Evolutionary conservation across 1,140 invertebrate genomes (phyloP), one percentile per base, ranked within the genome.

Genomic region (Drosophila burlai): DNA sequence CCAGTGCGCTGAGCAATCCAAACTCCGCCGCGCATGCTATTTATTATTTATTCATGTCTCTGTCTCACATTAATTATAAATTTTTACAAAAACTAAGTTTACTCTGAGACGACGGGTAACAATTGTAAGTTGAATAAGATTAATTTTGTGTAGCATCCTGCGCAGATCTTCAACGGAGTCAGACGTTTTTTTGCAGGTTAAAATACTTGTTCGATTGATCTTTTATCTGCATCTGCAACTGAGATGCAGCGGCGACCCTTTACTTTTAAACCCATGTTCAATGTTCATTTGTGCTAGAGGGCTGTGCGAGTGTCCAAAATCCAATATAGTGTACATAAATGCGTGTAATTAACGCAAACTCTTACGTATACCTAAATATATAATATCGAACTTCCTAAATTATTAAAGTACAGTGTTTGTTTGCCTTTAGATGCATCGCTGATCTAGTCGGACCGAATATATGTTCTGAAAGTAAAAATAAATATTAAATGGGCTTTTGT

Each of bases 251-350:
- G 10, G 15, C 4, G n/a, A n/a, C 47, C 10, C 11, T 13, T 43
- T 42, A 72, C 15, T 16, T 36, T 71, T 61, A 76, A 52, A 42
- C 31, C 24, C 68, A 59, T 24, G 61, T 64, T 79, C 55, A 62
- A 58, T 77, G 65, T 78, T 68, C n/a, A 55, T 72, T 65, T 87
- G 77, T 87, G 61, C 73, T 65, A 77, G 52, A 77, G 84, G 84
- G 84, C 84, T 87, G 84, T 87, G 84, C 52, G 62, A 81, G 54
- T 89, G 77, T 87, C 81, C 68, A 87, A 89, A 82, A 77, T 64
- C 21, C 46, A 55, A 73, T 66, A 16, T 50, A 66, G 42, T 69
- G 58, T 67, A 76, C 45, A 71, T 57, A 59, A 38, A 55, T 11
- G 21, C 34, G 34, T 58, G 40, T 59, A 36, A 71, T 29, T 59